A percentile compares a stretch with the other conserved stretches of the same genome.
Conservation (phyloP, 2,888 invertebrate species). For the Plebejus argus region DNA sequence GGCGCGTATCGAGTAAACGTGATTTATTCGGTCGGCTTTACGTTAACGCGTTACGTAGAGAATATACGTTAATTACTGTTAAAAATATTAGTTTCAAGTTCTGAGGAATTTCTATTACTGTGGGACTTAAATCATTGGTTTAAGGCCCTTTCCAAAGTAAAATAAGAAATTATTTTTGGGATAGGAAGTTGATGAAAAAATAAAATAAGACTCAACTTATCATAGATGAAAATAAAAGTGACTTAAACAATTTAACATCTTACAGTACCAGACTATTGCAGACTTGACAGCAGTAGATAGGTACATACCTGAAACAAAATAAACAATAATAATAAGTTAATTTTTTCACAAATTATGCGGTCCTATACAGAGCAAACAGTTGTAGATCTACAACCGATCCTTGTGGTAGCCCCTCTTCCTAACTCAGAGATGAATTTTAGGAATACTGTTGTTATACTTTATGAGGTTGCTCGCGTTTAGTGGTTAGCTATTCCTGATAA, state of each 20-base stretch:
- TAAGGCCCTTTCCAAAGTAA: not conserved
- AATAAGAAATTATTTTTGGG: not conserved
- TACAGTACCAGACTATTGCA: not conserved
- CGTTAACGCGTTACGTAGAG: not conserved
- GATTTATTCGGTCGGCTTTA: constrained; percentile 63
- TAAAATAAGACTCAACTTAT: not conserved
- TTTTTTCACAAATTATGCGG: not conserved
- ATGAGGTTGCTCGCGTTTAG: not conserved
- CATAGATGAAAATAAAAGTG: not conserved
- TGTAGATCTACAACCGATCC: not conserved
- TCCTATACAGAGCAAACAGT: not conserved
- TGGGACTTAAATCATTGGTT: not conserved
- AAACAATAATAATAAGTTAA: not conserved
- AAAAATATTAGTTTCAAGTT: not conserved
- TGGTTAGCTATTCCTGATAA: not conserved
- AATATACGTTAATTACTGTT: not conserved
- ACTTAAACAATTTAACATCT: too few species aligned
- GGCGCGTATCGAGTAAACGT: constrained; percentile 64
- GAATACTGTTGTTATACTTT: not conserved
- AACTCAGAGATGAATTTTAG: not conserved
- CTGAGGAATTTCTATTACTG: not conserved
- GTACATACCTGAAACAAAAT: constrained; percentile 24
- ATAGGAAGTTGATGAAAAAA: too few species aligned
- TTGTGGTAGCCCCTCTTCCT: not conserved
- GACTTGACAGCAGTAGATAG: not conserved